Evolutionary conservation across 2,797 vertebrate genomes (phyloP).

Genomic region (Xiphorhynchus erythropygius): DNA sequence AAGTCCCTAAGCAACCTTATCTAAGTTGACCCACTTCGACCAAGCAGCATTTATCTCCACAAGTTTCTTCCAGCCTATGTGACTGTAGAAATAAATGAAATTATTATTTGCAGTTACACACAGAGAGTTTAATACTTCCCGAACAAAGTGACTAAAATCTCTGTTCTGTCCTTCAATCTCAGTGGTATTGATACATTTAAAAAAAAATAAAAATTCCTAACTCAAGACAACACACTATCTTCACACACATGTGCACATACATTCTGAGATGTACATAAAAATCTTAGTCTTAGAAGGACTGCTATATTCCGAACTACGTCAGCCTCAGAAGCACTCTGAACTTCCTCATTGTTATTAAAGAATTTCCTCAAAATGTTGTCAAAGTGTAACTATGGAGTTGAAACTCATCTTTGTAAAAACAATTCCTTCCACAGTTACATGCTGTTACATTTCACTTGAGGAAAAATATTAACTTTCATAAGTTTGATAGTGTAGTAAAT

Average conservation of each 20-base stretch:
- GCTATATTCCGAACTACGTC: background rate
- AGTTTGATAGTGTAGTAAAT: background rate
- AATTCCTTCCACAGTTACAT: background rate
- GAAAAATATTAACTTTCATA: background rate
- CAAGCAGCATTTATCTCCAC: background rate
- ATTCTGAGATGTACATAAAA: background rate
- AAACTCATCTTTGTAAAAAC: background rate
- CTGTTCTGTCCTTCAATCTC: background rate
- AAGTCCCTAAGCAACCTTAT: background rate
- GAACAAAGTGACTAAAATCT: background rate
- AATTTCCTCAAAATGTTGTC: background rate
- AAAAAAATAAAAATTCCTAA: background rate
- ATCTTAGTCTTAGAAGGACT: background rate
- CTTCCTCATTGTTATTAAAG: background rate
- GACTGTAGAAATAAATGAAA: background rate
- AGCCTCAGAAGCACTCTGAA: background rate
- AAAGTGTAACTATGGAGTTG: background rate
- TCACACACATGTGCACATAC: background rate
- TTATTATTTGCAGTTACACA: background rate
- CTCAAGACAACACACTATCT: background rate
- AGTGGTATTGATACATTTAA: background rate
- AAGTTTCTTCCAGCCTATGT: background rate
- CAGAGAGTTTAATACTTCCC: background rate
- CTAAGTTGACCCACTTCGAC: background rate
- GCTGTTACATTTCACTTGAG: background rate